Percentiles rank a stretch among this genome's conserved stretches.
These are phyloP conservation scores for Euplexia lucipara DNA, from an alignment of 2,888 invertebrate genomes.

Conservation along the genomic window DNA sequence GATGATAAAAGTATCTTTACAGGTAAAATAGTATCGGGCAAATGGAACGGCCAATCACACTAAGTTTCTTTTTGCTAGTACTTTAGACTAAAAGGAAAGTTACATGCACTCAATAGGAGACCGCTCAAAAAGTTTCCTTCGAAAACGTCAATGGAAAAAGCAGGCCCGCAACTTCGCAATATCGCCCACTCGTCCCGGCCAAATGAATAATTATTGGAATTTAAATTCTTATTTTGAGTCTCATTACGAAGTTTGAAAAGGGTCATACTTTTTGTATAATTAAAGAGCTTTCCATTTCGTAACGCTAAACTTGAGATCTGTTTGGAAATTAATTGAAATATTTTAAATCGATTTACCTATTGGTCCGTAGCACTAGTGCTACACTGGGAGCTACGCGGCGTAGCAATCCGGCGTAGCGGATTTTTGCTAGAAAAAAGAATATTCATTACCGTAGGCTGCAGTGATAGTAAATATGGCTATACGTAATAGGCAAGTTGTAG, in stretches of 20 bases:
- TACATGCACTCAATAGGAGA: conserved; percentile 80
- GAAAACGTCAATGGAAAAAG: conserved; percentile 76
- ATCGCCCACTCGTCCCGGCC: conserved; percentile 76
- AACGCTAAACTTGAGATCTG: conserved; percentile 66
- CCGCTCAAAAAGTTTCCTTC: conserved; percentile 78
- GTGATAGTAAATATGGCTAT: conserved; percentile 59
- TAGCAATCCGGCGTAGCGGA: conserved; percentile 19
- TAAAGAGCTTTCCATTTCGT: conserved; percentile 74
- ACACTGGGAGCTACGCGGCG: conserved; percentile 35
- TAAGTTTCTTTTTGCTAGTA: conserved; percentile 76
- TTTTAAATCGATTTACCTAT: conserved; percentile 62
- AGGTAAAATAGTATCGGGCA: conserved; percentile 64
- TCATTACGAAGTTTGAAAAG: conserved; percentile 78
- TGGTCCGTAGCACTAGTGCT: conserved; percentile 45
- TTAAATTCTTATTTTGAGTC: conserved; percentile 80
- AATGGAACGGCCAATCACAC: conserved; percentile 73
- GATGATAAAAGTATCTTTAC: conserved; percentile 51
- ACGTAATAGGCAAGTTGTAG: conserved; percentile 70
- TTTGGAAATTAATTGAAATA: conserved; percentile 64
- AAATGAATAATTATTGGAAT: conserved; percentile 83
- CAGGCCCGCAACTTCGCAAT: conserved; percentile 78
- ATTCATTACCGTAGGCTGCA: conserved; percentile 11
- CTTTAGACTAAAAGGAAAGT: conserved; percentile 80
- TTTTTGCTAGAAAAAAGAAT: conserved; percentile 13
- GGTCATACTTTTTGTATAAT: conserved; percentile 79